Base-by-base conservation (phyloP, 2,113 vertebrate genomes). In the Carassius gibelio region DNA sequence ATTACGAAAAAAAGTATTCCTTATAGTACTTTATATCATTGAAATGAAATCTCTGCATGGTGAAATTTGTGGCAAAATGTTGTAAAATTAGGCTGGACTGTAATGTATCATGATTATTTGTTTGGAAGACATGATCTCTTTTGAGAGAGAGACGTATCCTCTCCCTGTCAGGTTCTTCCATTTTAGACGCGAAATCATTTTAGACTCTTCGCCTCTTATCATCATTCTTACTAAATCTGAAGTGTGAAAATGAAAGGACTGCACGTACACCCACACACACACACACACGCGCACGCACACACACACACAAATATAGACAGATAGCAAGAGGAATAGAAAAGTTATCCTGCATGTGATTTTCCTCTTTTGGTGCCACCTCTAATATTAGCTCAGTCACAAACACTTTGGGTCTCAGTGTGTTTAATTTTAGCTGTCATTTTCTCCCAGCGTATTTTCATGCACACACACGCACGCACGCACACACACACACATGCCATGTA, bases 401-500 rank as follows among this genome's bases (percentile, higher is more conserved):
- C 87, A 86, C 68, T 88, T 88, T 26, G 9, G 59, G 14, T 52
- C 68, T 80, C 50, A 26, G 52, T 86, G 76, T 8, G 23, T 83
- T 83, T 83, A 90, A 84, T 89, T 90, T 91, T 89, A 89, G 89
- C 90, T 91, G 91, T 89, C 77, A 75, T 89, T 34, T 82, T 82
- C 79, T 84, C 61, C 50, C 30, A 36, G 61, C 75, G 50, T 26
- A 81, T 84, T 26, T 64, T 30, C 2, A 6, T 19, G 15, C 66
- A 48, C 42, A 45, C 81, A 68, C 74, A 26, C 26, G 26, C 26
- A 26, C 26, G 26, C 1, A 6, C 14, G 15, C 66, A 48, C 42
- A 45, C 81, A 68, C 81, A 68, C 74, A 59, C 64, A 30, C 55
- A 77, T 9, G 48, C 75, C 36, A 5, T 34, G 61, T 68, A 83